These are phyloP conservation scores for Kryptolebias ocellatus DNA, from an alignment of 2,797 vertebrate genomes.

Conservation along the genomic window DNA sequence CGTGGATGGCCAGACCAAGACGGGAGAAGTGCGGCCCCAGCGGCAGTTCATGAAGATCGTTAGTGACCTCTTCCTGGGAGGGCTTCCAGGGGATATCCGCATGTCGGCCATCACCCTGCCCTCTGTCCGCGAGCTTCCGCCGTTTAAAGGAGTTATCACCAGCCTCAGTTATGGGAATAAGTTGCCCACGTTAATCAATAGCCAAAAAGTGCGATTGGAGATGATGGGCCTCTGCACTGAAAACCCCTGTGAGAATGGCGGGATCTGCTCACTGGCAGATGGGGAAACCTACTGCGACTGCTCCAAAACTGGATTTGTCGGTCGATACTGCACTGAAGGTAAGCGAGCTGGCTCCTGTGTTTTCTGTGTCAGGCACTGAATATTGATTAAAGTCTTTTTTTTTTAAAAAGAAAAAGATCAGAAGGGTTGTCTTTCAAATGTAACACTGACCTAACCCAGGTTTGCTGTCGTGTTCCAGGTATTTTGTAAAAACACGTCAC, in stretches of 20 bases:
- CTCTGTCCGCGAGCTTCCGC: constrained; percentile 84
- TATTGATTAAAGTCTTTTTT: constrained; percentile 56
- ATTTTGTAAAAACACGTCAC: not conserved
- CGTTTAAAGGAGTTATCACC: constrained; percentile 92
- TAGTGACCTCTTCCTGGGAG: constrained; percentile 95
- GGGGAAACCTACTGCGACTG: constrained; percentile 95
- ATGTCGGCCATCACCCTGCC: constrained; percentile 89
- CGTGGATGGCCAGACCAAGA: constrained; percentile 88
- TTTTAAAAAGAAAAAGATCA: constrained; percentile 28
- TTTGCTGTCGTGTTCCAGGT: constrained; percentile 27
- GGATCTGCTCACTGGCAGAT: constrained; percentile 91
- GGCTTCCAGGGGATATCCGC: constrained; percentile 91
- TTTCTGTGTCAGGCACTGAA: constrained; percentile 52
- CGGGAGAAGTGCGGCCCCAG: constrained; percentile 88
- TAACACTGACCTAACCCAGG: constrained; percentile 11
- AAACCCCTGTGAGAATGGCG: constrained; percentile 95
- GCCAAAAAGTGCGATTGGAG: constrained; percentile 89
- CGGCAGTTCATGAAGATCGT: constrained; percentile 94
- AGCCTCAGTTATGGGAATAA: constrained; percentile 93
- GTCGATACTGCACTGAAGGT: constrained; percentile 97
- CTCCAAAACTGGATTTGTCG: constrained; percentile 92
- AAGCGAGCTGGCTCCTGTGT: constrained; percentile 73
- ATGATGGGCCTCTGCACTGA: constrained; percentile 92
- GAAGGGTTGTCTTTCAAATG: constrained; percentile 35
- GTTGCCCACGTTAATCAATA: constrained; percentile 89